Conservation (phyloP, 2,113 vertebrate genomes). For the Oncorhynchus gorbuscha region DNA sequence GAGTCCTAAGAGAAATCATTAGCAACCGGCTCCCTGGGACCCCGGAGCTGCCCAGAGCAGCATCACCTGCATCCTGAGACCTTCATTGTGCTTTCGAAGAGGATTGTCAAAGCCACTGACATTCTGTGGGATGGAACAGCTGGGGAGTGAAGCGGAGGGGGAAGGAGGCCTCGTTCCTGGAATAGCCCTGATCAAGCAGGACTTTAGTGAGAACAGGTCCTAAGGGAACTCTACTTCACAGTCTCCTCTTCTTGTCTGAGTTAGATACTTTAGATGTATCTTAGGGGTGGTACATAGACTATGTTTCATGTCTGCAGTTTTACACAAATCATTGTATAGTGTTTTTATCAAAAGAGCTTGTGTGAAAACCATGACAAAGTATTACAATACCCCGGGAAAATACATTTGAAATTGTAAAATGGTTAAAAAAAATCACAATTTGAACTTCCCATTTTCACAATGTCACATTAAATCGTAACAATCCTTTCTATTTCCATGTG, state of each 20-base stretch:
- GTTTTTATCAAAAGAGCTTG: too few relatives aligned
- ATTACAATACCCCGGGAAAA: too few relatives aligned
- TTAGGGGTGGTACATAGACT: too few relatives aligned
- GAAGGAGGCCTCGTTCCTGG: constrained; percentile 30
- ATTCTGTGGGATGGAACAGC: not conserved
- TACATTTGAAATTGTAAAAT: too few relatives aligned
- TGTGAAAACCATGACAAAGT: too few relatives aligned
- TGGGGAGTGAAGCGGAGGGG: constrained; percentile 3
- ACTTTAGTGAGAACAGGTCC: constrained; percentile 35
- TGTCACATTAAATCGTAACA: not conserved
- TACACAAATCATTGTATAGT: too few relatives aligned
- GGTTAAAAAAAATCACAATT: not conserved
- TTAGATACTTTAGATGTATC: not conserved
- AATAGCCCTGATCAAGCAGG: constrained; percentile 37
- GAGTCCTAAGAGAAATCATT: not conserved
- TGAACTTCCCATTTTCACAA: not conserved
- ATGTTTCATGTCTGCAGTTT: too few relatives aligned
- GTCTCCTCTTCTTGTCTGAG: not conserved
- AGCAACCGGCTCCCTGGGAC: not conserved
- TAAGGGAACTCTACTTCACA: not conserved
- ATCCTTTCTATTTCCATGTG: not conserved
- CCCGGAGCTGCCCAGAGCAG: too few relatives aligned
- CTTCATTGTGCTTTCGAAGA: too few relatives aligned
- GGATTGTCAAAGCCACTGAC: too few relatives aligned
- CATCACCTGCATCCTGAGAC: too few relatives aligned